Evolutionary conservation across 2,113 vertebrate genomes (phyloP).

Genomic region (Rhea pennata): DNA sequence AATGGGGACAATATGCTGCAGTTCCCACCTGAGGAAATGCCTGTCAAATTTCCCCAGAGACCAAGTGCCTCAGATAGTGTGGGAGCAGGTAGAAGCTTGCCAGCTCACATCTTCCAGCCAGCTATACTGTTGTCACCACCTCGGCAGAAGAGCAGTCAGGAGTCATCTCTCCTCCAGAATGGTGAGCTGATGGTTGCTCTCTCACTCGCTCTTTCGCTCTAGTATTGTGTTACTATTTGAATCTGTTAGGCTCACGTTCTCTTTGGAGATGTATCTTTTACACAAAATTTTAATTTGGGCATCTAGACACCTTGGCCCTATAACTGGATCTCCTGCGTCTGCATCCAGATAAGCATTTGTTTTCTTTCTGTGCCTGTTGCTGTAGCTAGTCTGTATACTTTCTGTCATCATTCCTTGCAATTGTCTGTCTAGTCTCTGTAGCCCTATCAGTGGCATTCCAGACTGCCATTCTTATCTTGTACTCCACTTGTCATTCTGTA

Average conservation of each 20-base stretch:
- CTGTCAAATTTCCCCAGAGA: neutral
- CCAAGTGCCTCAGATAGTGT: neutral
- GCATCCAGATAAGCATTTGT: neutral
- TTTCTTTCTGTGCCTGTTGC: neutral
- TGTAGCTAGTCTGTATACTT: no score
- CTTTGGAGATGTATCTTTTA: neutral
- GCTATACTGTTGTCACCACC: conserved; percentile 89
- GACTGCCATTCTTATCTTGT: neutral
- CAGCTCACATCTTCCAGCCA: conserved; percentile 69
- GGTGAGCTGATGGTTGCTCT: conserved; percentile 52
- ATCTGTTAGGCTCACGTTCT: neutral
- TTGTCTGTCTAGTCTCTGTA: neutral
- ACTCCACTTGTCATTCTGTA: neutral
- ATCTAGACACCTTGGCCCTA: neutral
- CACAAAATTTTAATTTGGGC: neutral
- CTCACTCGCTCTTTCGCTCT: no score
- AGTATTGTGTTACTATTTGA: neutral
- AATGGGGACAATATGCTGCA: conserved; percentile 22
- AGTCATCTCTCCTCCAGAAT: conserved; percentile 43
- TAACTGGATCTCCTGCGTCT: neutral
- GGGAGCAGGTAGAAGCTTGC: neutral
- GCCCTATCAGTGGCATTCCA: neutral
- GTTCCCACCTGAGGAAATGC: conserved; percentile 58
- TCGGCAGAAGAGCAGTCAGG: conserved; percentile 77
- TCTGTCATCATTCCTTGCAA: neutral